Evolutionary conservation across 2,113 vertebrate species (phyloP).

Genomic region (Cyprinodon tularosa): DNA sequence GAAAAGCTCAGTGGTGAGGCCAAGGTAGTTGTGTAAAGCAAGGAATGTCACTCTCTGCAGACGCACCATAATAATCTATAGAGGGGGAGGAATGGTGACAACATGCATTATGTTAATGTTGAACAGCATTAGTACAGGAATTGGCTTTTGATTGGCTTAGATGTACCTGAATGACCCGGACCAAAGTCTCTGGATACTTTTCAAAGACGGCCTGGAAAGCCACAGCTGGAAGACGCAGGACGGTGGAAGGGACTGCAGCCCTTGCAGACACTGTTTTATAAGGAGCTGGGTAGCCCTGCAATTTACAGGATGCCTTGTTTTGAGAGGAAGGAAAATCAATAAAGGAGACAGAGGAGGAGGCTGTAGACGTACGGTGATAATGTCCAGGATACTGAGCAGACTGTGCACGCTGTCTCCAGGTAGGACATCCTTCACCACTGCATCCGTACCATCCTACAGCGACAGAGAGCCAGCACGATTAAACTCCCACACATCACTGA

Average conservation of each 20-base stretch:
- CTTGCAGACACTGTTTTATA: slow-evolving; percentile 92
- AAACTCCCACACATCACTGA: neutral
- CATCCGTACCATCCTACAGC: slow-evolving; percentile 88
- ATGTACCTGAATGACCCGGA: slow-evolving; percentile 90
- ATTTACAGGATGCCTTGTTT: neutral
- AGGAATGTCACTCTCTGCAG: slow-evolving; percentile 95
- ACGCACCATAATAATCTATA: slow-evolving; percentile 95
- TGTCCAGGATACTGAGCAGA: slow-evolving; percentile 92
- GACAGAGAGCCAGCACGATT: neutral
- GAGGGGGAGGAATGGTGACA: slow-evolving; percentile 2
- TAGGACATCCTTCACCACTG: slow-evolving; percentile 90
- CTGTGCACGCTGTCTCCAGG: slow-evolving; percentile 95
- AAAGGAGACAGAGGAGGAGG: neutral
- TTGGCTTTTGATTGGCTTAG: too few relatives aligned
- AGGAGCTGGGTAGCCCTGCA: slow-evolving; percentile 87
- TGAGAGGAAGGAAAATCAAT: neutral
- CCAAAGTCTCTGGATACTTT: slow-evolving; percentile 93
- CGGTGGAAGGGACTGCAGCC: slow-evolving; percentile 82
- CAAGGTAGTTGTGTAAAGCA: slow-evolving; percentile 93
- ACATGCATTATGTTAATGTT: neutral
- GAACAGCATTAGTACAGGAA: neutral
- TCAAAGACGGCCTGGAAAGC: slow-evolving; percentile 92
- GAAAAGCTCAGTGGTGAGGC: slow-evolving; percentile 94
- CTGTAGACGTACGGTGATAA: slow-evolving; percentile 86
- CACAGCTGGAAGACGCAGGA: slow-evolving; percentile 87